Evolutionary conservation across 2,113 vertebrate species (phyloP).

Genomic region (Murina feae): DNA sequence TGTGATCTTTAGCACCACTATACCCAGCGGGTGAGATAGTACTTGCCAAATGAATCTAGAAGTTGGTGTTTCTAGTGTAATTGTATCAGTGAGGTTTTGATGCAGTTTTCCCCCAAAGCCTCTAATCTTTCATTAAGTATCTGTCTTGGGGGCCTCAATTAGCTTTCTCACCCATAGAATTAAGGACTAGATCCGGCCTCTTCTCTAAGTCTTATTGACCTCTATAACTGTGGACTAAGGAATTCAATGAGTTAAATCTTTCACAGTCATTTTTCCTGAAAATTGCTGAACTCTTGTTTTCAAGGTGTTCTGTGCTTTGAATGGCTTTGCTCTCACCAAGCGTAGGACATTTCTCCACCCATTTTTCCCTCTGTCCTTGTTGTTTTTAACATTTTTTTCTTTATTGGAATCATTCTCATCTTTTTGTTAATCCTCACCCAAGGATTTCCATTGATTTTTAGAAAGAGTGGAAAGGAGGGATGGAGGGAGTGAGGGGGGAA

Average conservation of each 20-base stretch:
- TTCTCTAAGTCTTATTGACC: neutral
- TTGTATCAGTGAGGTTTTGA: neutral
- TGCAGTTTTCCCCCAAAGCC: neutral
- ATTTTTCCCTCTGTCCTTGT: neutral
- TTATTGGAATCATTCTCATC: neutral
- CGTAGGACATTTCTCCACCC: neutral
- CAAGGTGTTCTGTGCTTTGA: neutral
- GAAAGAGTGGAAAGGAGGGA: neutral
- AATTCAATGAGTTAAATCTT: neutral
- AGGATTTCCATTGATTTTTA: neutral
- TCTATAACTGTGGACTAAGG: neutral
- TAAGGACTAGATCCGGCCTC: neutral
- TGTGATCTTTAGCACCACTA: neutral
- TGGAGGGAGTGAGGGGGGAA: neutral
- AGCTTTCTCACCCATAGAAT: neutral
- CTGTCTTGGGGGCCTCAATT: neutral
- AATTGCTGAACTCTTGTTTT: neutral
- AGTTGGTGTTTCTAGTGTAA: neutral
- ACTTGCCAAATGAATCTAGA: neutral
- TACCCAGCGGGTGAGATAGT: neutral
- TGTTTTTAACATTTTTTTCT: neutral
- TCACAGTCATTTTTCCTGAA: neutral
- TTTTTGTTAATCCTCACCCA: neutral
- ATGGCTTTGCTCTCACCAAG: neutral
- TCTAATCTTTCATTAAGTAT: neutral